Percentiles rank a stretch among this genome's conserved stretches.
Conservation (phyloP, 2,888 invertebrate species). For the Sinhomidia bicolor region DNA sequence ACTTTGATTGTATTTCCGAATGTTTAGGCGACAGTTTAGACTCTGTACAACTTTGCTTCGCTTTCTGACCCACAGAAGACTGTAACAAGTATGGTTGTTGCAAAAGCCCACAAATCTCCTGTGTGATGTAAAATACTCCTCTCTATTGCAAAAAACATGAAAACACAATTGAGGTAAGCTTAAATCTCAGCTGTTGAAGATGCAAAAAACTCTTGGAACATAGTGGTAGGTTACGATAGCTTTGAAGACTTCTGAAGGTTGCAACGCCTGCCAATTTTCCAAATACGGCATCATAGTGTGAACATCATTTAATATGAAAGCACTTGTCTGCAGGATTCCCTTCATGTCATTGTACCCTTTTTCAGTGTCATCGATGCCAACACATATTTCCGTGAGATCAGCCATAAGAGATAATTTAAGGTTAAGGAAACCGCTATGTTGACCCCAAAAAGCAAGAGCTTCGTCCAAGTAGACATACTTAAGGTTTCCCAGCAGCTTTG, state of each 20-base stretch:
- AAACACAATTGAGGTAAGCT: too few species aligned
- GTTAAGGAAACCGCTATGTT: slow-evolving; percentile 69
- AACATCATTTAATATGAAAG: slow-evolving; percentile 73
- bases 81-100: slow-evolving; percentile 76
- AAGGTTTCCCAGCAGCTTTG: slow-evolving; percentile 69
- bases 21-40: slow-evolving; percentile 73
- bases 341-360: slow-evolving; percentile 77
- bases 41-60: slow-evolving; percentile 62
- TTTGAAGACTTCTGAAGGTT: slow-evolving; percentile 66
- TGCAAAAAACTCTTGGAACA: too few species aligned
- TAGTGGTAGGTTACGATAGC: slow-evolving; percentile 78
- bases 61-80: slow-evolving; percentile 22
- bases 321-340: slow-evolving; percentile 67
- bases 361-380: slow-evolving; percentile 73
- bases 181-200: too few species aligned
- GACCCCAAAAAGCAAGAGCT: slow-evolving; percentile 77
- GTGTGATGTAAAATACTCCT: slow-evolving; percentile 75
- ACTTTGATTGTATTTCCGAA: slow-evolving; percentile 78
- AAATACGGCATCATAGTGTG: slow-evolving; percentile 73
- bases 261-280: slow-evolving; percentile 75
- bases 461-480: slow-evolving; percentile 77
- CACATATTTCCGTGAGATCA: slow-evolving; percentile 75
- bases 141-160: slow-evolving; percentile 60
- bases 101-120: slow-evolving; percentile 75
- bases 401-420: slow-evolving; percentile 72